Evolutionary conservation across 2,888 invertebrate genomes (phyloP).

Genomic region (Zygogramma bicolorata): DNA sequence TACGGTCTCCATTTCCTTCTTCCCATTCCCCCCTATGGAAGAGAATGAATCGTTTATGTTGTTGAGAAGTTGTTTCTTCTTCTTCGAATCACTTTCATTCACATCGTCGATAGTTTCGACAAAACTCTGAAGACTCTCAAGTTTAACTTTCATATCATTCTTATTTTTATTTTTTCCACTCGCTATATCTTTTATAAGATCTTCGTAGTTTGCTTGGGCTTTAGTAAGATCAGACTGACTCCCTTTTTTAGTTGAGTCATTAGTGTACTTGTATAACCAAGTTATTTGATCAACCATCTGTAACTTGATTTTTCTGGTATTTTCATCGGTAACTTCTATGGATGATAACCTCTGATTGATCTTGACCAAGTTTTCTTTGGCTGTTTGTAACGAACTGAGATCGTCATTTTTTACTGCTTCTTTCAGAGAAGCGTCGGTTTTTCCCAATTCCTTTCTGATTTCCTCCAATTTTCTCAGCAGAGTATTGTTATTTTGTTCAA

Average conservation of each 20-base stretch:
- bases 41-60: slow-evolving; percentile 32
- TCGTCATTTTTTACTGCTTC: slow-evolving; percentile 20
- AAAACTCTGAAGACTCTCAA: slow-evolving; percentile 40
- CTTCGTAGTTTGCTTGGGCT: slow-evolving; percentile 42
- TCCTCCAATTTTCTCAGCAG: slow-evolving; percentile 43
- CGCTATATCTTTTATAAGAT: slow-evolving; percentile 41
- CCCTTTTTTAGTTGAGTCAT: slow-evolving; percentile 33
- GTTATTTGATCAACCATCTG: slow-evolving; percentile 40
- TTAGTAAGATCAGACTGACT: slow-evolving; percentile 39
- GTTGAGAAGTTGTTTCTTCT: slow-evolving; percentile 32
- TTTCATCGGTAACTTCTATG: slow-evolving; percentile 43
- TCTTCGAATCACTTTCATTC: slow-evolving; percentile 23
- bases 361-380: slow-evolving; percentile 39
- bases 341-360: slow-evolving; percentile 37
- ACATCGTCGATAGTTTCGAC: slow-evolving; percentile 38
- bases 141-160: slow-evolving; percentile 36
- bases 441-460: slow-evolving; percentile 43
- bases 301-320: slow-evolving; percentile 36
- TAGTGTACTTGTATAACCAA: slow-evolving; percentile 37
- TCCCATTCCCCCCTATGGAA: neutral
- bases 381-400: slow-evolving; percentile 13
- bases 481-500: slow-evolving; percentile 38
- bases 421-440: slow-evolving; percentile 37
- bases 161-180: slow-evolving; percentile 37
- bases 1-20: neutral